These are phyloP conservation scores for Leiothrix lutea DNA, from an alignment of 2,113 vertebrate species.

Conservation along the genomic window DNA sequence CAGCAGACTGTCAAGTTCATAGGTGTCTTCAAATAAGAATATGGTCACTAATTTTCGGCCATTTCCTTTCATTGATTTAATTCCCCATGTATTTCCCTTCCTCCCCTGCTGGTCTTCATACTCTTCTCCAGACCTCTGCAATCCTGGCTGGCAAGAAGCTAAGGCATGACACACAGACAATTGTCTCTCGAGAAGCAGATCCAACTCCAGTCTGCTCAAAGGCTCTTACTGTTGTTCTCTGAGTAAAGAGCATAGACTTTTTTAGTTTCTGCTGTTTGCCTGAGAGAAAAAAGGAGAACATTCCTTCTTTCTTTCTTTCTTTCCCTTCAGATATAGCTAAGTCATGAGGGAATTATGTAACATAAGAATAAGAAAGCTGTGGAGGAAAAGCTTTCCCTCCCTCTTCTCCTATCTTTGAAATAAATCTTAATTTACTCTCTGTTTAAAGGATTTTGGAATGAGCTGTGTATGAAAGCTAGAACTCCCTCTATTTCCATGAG, in stretches of 20 bases:
- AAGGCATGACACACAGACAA: accelerated
- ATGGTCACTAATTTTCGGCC: background rate
- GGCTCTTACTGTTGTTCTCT: background rate
- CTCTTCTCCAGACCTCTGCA: background rate
- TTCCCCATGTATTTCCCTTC: background rate
- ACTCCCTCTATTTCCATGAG: background rate
- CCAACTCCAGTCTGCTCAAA: background rate
- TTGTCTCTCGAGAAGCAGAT: background rate
- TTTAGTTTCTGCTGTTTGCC: background rate
- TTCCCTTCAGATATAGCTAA: background rate
- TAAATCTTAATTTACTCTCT: background rate
- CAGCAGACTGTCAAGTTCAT: background rate
- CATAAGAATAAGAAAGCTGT: background rate
- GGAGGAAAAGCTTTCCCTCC: background rate
- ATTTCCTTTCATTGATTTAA: background rate
- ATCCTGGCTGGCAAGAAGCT: background rate
- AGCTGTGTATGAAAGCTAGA: background rate
- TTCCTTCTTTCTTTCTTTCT: background rate
- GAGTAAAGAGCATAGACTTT: background rate
- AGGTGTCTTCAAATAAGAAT: background rate
- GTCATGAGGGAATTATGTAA: background rate
- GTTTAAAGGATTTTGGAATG: background rate
- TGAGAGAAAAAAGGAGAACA: background rate
- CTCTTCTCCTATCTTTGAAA: background rate
- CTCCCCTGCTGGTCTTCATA: background rate